Base-by-base conservation (phyloP, 2,888 invertebrate species). In the Drosophila paracracens region DNA sequence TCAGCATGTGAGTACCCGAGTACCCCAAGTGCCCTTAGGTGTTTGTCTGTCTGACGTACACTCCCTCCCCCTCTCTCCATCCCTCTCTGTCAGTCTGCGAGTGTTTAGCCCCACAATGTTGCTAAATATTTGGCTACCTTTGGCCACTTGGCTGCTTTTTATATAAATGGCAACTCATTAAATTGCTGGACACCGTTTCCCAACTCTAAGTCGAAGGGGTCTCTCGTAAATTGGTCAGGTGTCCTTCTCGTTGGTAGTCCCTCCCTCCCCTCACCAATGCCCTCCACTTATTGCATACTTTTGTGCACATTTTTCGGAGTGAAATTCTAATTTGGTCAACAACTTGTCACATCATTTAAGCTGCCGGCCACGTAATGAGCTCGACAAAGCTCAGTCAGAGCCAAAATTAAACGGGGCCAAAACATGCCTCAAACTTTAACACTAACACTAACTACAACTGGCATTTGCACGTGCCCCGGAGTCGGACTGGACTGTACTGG, bases 121-220 rank as follows among this genome's bases (percentile, higher is more conserved):
- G 89, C 89, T 85, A 85, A 90, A 90, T 85, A 90, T 89, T 87
- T 86, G 84, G 87, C 76, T 82, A 84, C 90, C 82, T 77, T 73
- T 67, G 80, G 86, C 83, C 77, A 77, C 81, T 85, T 85, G 79
- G 73, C 87, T 83, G 69, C 83, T 89, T 82, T 75, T 80, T 78
- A 79, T 82, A 74, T 83, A 88, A 90, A 91, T 82, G 80, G 83
- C 90, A 91, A 84, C 91, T 91, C 89, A 89, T 91, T 91, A 91
- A 89, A 89, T 82, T 79, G 78, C 81, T 79, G 36, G 81, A 76
- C 84, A 76, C 67, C 78, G 81, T 89, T 89, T 70, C 70, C 73
- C 56, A 43, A 60, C 58, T 46, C 46, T 46, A 25, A 25, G 67
- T 33, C 57, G 79, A 62, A 38, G 77, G 73, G 59, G 31, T 65